Evolutionary conservation across 2,888 invertebrate genomes (phyloP), one percentile per base, ranked within the genome.

Genomic region (Agrotis clavis): DNA sequence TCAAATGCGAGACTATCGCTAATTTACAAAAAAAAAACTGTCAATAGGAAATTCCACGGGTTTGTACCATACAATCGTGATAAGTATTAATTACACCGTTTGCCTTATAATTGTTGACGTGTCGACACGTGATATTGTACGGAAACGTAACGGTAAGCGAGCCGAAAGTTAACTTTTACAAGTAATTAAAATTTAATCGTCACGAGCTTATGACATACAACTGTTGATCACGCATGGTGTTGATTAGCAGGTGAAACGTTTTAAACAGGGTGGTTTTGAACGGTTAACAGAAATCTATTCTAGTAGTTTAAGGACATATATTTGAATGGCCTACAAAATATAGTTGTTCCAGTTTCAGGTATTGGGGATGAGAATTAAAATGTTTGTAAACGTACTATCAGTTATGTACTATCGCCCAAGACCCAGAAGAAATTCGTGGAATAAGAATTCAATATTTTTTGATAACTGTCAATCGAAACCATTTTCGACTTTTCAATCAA

Each of bases 151-250:
- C 30, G 21, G 19, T 53, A 74, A 70, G 6, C 35, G n/a, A 59
- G 19, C 14, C 21, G 2, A 74, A 51, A 53, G 14, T 53, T 67
- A 62, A 59, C 41, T 48, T 6, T 66, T 69, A 78, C 59, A 69
- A 79, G 70, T 65, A 63, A 74, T 71, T 79, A 68, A 59, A 74
- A 60, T 63, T 68, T 66, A 53, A 67, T 60, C n/a, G 74, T 13
- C 47, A 11, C 11, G 19, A 54, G n/a, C 18, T 64, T 21, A 51
- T 76, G 70, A 71, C 45, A 56, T 69, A 67, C 18, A 61, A 35
- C 51, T 18, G 57, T 64, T 64, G 50, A 62, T 59, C 84, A 82
- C 82, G 82, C 84, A 67, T 50, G 30, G 41, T 41, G n/a, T n/a
- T n/a, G 11, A 41, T 13, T 11, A 35, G 2, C 30, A 6, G 7